phyloP scores from a whole-genome alignment of 2,888 invertebrate species.

The Scotopteryx bipunctaria region DNA sequence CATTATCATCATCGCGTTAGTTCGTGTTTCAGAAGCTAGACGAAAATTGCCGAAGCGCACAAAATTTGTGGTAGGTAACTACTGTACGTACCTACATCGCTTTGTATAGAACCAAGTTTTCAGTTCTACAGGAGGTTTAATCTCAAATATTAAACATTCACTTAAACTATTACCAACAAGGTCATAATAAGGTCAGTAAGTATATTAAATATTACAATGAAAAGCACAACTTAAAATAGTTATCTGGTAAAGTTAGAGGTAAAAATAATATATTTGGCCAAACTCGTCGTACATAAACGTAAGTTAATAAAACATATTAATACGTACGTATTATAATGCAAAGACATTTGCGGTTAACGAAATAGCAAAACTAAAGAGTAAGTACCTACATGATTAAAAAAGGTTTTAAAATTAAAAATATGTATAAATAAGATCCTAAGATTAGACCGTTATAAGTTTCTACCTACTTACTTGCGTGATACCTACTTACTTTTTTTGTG shows the following conservation, averaged over 20 bases:
- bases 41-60: too few species aligned
- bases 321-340: slow-evolving; percentile 23
- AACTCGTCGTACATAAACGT: slow-evolving; percentile 13
- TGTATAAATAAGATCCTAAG: neutral
- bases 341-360: slow-evolving; percentile 2
- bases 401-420: slow-evolving; percentile 11
- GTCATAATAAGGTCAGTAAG: neutral
- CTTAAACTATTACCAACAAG: slow-evolving; percentile 7
- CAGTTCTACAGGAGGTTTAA: slow-evolving; percentile 42
- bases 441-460: neutral
- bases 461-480: too few species aligned
- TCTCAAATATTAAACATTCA: slow-evolving; percentile 42
- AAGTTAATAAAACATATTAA: too few species aligned
- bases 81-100: slow-evolving; percentile 66
- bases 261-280: slow-evolving; percentile 25
- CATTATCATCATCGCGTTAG: too few species aligned
- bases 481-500: too few species aligned
- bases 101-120: slow-evolving; percentile 61
- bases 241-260: neutral
- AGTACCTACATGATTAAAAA: neutral
- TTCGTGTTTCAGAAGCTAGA: too few species aligned
- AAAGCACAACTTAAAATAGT: slow-evolving; percentile 14
- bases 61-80: too few species aligned
- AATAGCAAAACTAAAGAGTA: neutral
- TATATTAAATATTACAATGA: slow-evolving; percentile 16